These are phyloP conservation scores for Vandiemenella viatica DNA, from an alignment of 2,888 invertebrate genomes.

Conservation along the genomic window DNA sequence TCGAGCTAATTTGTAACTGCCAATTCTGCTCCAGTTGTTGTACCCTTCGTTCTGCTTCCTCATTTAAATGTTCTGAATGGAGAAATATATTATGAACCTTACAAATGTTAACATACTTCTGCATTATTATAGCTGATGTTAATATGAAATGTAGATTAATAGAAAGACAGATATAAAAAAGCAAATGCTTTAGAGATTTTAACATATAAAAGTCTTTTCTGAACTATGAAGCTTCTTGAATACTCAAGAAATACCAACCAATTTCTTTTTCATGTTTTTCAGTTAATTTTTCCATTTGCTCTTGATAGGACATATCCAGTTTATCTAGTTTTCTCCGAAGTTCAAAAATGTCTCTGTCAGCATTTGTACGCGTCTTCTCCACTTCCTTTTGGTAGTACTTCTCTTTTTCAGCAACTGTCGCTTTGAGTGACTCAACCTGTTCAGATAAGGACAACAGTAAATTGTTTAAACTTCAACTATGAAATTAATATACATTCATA, in stretches of 20 bases:
- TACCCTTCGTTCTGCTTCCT: conserved; percentile 28
- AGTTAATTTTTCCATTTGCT: conserved; percentile 50
- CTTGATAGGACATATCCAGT: conserved; percentile 57
- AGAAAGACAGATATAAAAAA: too few relatives aligned
- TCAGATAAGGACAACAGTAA: too few relatives aligned
- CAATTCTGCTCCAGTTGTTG: conserved; percentile 29
- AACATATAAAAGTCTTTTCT: too few relatives aligned
- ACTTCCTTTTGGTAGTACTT: conserved; percentile 36
- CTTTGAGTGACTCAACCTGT: conserved; percentile 50
- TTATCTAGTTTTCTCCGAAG: conserved; percentile 53
- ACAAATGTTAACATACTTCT: neutral
- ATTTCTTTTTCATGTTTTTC: conserved; percentile 48
- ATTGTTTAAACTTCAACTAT: neutral
- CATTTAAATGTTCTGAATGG: conserved; percentile 29
- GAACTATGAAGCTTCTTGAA: neutral
- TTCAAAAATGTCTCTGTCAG: conserved; percentile 54
- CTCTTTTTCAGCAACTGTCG: conserved; percentile 48
- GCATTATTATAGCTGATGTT: neutral
- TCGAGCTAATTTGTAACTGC: conserved; percentile 29
- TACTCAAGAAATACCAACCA: conserved; percentile 32
- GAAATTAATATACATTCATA: neutral
- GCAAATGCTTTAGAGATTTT: too few relatives aligned
- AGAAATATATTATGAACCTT: conserved; percentile 11
- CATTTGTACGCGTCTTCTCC: conserved; percentile 43
- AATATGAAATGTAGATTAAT: neutral